Conservation (phyloP, 1,140 invertebrate species). For the Drosophila yakuba region DNA sequence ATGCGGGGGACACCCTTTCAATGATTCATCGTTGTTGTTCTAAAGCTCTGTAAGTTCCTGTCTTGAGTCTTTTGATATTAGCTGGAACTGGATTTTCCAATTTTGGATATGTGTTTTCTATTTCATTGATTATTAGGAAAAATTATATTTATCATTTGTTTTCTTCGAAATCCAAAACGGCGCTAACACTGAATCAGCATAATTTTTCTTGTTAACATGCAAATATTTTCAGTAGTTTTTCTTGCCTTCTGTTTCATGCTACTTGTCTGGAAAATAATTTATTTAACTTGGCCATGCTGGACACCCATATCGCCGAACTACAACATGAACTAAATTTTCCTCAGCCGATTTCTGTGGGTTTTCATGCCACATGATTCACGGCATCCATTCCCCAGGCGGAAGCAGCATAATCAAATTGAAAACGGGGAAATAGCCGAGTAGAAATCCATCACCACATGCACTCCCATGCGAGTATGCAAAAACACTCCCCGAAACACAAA, state of each 20-base stretch:
- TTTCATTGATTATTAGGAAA: background rate
- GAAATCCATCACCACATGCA: constrained; percentile 40
- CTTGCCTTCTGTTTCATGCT: constrained; percentile 14
- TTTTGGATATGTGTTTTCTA: background rate
- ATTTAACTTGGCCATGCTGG: constrained; percentile 1
- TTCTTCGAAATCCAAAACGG: background rate
- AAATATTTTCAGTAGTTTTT: constrained; percentile 3
- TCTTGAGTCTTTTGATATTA: constrained; percentile 38
- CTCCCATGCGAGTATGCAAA: constrained; percentile 40
- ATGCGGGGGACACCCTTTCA: background rate
- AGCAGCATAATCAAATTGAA: constrained; percentile 28
- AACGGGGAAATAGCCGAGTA: constrained; percentile 29
- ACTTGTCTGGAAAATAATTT: constrained; percentile 15
- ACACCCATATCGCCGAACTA: constrained; percentile 1
- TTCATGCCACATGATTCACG: constrained; percentile 36
- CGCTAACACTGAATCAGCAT: background rate
- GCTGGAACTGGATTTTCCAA: background rate
- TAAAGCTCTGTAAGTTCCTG: constrained; percentile 39
- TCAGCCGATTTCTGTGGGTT: constrained; percentile 35
- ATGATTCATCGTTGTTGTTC: constrained; percentile 3
- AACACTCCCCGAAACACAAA: constrained; percentile 40
- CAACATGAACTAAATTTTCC: constrained; percentile 37
- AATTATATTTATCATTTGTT: background rate
- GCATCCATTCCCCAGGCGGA: constrained; percentile 26
- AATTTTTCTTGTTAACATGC: background rate